Base-by-base conservation (phyloP, 1,140 invertebrate genomes). In the Trypoxylus dichotomus region DNA sequence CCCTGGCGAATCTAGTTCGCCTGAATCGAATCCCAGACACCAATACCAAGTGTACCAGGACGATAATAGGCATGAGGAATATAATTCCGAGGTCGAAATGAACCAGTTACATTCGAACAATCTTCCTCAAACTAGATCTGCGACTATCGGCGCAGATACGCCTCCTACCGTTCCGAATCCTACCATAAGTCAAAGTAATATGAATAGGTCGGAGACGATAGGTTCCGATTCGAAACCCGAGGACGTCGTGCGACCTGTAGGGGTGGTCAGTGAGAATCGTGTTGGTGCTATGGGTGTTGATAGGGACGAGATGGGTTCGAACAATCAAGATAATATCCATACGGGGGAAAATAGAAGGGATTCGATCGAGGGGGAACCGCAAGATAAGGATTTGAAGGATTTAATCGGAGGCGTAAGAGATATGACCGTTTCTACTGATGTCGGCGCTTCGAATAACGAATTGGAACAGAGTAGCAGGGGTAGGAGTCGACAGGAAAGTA, bases 1-100 rank as follows among this genome's bases (percentile, higher is more conserved):
- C 8, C 89, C 89, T 1, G 90, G 90, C 10, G 85, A 86, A 79
- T 86, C 86, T 0, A 86, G 85, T 78, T 85, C 85, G 1, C 86
- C 86, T 13, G 85, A 86, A 78, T 78, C 79, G 0, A 76, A 77
- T 21, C 37, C 68, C 32, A 43, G 78, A 21, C 60, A 43, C 75
- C 24, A 63, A 79, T 37, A 24, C 32, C 77, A 77, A 24, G 25
- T 80, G 5, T 71, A 25, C 77, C 76, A 24, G 43, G n/a, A 29
- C 63, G 54, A 43, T 47, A 81, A 78, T 76, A 76, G 63, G 11
- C 81, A 81, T 75, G 85, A 83, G 74, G 81, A 82, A 41, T 85
- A 82, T 77, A 84, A 42, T n/a, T 77, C 80, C 37, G 86, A 81
- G 79, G 74, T 73, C 74, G 86, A 83, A 79, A 78, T 82, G 72